A percentile compares a stretch with the other conserved stretches of the same genome.
Evolutionary conservation across 1,140 invertebrate genomes (phyloP).

Genomic region (Pygmarrhopalites habei): DNA sequence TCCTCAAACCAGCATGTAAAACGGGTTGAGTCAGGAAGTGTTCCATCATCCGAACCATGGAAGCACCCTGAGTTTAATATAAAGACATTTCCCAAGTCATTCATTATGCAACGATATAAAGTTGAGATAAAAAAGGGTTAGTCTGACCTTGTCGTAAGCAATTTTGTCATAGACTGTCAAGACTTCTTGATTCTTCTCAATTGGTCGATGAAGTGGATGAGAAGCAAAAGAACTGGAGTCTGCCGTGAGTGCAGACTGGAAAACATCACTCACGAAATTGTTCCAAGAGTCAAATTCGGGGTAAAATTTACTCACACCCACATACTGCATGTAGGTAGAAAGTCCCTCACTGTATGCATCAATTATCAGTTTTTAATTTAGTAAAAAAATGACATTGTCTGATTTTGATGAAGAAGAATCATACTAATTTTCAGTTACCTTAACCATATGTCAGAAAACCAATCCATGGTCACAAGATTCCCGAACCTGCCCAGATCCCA

Average conservation of each 20-base stretch:
- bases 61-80: too few species aligned
- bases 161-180: conserved; percentile 12
- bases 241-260: conserved; percentile 7
- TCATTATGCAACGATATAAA: too few species aligned
- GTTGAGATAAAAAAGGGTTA: too few species aligned
- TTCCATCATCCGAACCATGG: conserved; percentile 20
- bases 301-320: conserved; percentile 7
- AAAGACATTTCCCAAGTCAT: too few species aligned
- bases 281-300: conserved; percentile 17
- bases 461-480: not conserved
- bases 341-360: conserved; percentile 23
- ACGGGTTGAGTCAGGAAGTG: conserved; percentile 12
- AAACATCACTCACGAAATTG: conserved; percentile 5
- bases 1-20: conserved; percentile 4
- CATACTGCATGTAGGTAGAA: conserved; percentile 5
- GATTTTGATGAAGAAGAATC: too few species aligned
- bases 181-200: not conserved
- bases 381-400: too few species aligned
- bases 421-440: too few species aligned
- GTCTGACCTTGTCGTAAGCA: conserved; percentile 21
- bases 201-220: conserved; percentile 5
- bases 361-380: too few species aligned
- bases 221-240: not conserved
- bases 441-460: too few species aligned
- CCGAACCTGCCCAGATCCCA: too few species aligned